Evolutionary conservation across 2,888 invertebrate species (phyloP).

Genomic region (Pheosia tremula): DNA sequence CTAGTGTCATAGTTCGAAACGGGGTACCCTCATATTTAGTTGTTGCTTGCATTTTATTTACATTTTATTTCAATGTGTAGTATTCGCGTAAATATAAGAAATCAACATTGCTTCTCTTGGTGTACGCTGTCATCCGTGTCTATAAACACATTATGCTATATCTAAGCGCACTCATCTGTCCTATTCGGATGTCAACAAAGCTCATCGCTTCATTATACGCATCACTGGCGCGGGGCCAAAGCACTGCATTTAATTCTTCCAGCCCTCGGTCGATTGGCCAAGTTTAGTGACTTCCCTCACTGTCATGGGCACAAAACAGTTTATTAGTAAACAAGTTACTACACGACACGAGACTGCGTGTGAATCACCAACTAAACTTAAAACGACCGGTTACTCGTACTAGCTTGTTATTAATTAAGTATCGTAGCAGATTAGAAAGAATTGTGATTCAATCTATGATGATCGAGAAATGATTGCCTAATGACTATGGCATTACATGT

Average conservation of each 20-base stretch:
- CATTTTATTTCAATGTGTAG: no score
- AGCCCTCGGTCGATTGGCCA: constrained; percentile 13
- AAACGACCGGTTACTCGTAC: no score
- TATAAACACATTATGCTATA: background rate
- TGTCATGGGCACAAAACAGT: constrained; percentile 55
- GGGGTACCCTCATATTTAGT: no score
- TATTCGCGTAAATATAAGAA: no score
- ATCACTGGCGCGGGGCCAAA: constrained; percentile 53
- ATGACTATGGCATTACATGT: no score
- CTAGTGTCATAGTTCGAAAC: no score
- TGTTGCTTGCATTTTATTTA: no score
- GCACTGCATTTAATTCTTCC: constrained; percentile 53
- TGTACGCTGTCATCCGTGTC: background rate
- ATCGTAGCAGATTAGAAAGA: no score
- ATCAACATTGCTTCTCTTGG: background rate
- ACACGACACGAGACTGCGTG: background rate
- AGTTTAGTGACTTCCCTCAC: constrained; percentile 48
- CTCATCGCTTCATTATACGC: constrained; percentile 67
- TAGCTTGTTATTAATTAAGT: no score
- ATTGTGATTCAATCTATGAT: no score
- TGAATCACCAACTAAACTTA: background rate
- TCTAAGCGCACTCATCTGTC: constrained; percentile 32
- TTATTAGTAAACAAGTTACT: constrained; percentile 40
- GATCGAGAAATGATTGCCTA: no score
- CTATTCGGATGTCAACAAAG: constrained; percentile 59